Base-by-base conservation (phyloP, 53 echinoderm and acorn worm genomes). In the Astropecten irregularis region DNA sequence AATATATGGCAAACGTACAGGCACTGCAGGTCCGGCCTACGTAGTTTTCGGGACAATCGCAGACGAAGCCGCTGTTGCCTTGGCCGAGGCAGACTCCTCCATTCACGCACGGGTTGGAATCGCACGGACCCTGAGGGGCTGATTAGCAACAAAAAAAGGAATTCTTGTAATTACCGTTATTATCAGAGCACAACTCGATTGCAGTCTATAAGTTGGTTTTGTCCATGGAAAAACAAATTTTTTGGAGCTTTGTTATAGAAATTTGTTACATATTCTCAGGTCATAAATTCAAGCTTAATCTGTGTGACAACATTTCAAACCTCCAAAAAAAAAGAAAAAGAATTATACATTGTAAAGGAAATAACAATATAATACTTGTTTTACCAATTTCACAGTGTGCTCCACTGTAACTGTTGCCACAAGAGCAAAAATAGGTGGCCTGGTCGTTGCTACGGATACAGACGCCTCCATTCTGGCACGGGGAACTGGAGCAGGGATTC, bases 401-500 rank as follows among this genome's bases (percentile, higher is more conserved):
- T 23, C 92, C 92, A 25, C 48, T 46, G 46, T 54, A 89, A 9
- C 77, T 79, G 54, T 76, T 59, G 23, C 77, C 65, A 68, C 92
- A 92, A 0, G 84, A 86, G 37, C 71, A 81, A 71, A 47, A 76
- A 54, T 88, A 92, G 62, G 5, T 53, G 36, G 71, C 85, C 1
- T 35, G 22, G 33, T 61, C 55, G 56, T 58, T 77, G 27, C 89
- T 69, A 39, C 77, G 62, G 32, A 89, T 68, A 81, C 95, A 95
- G 23, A 64, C 64, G 38, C 95, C 95, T 22, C 88, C 92, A 59
- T 95, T 89, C 71, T 89, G 89, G 56, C 95, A 95, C 4, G 95
- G 95, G 54, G 87, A 71, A 51, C 95, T 95, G 16, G 81, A 66
- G 29, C 95, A 95, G 0, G 89, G 89, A 26, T 87, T 81, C 51